These are phyloP conservation scores for Neogale vison DNA, from an alignment of 2,113 vertebrate genomes.

Conservation along the genomic window DNA sequence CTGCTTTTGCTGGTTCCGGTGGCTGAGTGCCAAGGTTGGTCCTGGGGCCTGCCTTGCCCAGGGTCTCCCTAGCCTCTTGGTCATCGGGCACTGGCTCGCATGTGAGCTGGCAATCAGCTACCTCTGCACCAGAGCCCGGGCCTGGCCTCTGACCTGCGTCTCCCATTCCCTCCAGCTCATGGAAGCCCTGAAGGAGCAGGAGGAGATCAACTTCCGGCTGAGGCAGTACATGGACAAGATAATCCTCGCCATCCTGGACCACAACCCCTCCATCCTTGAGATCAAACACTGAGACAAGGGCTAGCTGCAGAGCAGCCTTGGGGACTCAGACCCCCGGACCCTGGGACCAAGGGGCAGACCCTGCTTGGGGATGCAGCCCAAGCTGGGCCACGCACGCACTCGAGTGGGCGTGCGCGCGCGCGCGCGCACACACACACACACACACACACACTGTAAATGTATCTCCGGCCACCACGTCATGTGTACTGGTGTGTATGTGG, in stretches of 20 bases:
- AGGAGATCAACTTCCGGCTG: conserved; percentile 96
- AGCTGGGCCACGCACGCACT: conserved; percentile 72
- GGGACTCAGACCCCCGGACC: conserved; percentile 57
- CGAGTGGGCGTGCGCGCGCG: not conserved
- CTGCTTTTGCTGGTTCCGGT: not conserved
- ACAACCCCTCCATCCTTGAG: conserved; percentile 98
- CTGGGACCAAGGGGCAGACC: conserved; percentile 50
- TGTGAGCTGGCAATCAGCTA: not conserved
- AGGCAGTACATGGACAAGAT: conserved; percentile 99
- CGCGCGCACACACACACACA: conserved; percentile 74
- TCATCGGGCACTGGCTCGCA: accelerated
- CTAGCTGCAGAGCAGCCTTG: conserved; percentile 30
- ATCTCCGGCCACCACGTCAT: conserved; percentile 76
- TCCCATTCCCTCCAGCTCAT: conserved; percentile 89
- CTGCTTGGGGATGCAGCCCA: conserved; percentile 67
- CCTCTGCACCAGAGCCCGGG: accelerated
- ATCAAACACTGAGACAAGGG: conserved; percentile 91
- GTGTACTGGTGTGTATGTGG: conserved; percentile 67
- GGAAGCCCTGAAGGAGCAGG: conserved; percentile 98
- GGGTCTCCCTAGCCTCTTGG: not conserved
- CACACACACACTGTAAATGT: conserved; percentile 82
- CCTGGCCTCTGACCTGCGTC: not conserved
- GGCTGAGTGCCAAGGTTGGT: not conserved
- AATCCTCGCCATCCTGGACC: conserved; percentile 96
- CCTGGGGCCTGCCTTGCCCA: not conserved